Evolutionary conservation across 2,797 vertebrate species (phyloP).

Genomic region (Gymnopithys bicolor): DNA sequence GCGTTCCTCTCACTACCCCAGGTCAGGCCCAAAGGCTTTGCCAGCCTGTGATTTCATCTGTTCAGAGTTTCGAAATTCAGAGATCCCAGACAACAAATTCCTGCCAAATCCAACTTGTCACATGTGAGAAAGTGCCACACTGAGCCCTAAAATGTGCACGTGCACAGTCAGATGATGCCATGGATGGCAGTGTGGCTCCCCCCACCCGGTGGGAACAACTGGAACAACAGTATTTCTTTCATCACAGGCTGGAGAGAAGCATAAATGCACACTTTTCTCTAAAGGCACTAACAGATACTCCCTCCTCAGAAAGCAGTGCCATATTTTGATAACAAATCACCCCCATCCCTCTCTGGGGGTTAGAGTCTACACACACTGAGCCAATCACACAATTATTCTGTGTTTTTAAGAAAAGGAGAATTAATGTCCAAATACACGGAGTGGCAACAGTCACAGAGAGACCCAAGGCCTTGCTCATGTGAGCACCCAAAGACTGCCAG

Average conservation of each 20-base stretch:
- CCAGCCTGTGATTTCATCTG: not conserved
- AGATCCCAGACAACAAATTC: not conserved
- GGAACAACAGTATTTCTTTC: not conserved
- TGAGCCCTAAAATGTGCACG: not conserved
- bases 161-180: accelerated
- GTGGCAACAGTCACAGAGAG: not conserved
- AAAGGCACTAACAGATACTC: not conserved
- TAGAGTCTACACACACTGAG: not conserved
- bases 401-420: not conserved
- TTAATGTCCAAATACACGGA: not conserved
- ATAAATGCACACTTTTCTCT: accelerated
- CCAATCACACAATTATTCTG: not conserved
- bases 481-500: not conserved
- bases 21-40: not conserved
- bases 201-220: accelerated
- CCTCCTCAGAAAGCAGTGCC: not conserved
- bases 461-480: not conserved
- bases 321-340: not conserved
- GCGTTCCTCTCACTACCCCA: accelerated
- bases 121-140: not conserved
- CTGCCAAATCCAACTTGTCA: not conserved
- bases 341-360: no score
- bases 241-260: not conserved
- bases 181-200: not conserved
- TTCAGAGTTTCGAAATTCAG: not conserved